phyloP scores from a whole-genome alignment of 1,140 invertebrate species.

The Probaryconus sp. region DNA sequence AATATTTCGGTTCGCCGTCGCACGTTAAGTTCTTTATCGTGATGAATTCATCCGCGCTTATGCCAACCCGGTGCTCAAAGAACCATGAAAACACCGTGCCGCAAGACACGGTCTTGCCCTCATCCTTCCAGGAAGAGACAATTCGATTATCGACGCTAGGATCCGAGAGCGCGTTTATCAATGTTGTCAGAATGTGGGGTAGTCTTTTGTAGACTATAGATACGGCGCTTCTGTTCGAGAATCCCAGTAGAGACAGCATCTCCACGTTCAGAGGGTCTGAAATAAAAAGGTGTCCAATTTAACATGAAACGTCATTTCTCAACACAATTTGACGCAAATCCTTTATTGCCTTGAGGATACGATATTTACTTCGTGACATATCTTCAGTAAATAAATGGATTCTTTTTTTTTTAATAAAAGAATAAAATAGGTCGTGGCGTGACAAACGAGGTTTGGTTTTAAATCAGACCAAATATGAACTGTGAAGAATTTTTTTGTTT shows the following conservation, averaged over 20 bases:
- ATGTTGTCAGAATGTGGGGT: slow-evolving; percentile 65
- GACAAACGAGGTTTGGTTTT: too few relatives aligned
- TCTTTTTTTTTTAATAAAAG: too few relatives aligned
- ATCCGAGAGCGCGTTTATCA: slow-evolving; percentile 68
- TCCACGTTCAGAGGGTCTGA: slow-evolving; percentile 50
- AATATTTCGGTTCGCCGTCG: slow-evolving; percentile 63
- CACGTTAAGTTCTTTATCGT: slow-evolving; percentile 71
- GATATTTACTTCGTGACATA: too few relatives aligned
- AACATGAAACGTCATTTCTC: slow-evolving; percentile 12
- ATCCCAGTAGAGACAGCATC: slow-evolving; percentile 67
- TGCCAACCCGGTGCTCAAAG: slow-evolving; percentile 47
- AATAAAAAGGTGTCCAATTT: slow-evolving; percentile 22
- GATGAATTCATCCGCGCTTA: slow-evolving; percentile 63
- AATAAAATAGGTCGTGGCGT: too few relatives aligned
- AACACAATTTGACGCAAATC: slow-evolving; percentile 21
- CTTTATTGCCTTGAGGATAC: slow-evolving; percentile 1
- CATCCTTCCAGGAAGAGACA: slow-evolving; percentile 16
- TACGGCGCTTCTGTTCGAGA: slow-evolving; percentile 62
- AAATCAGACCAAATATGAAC: too few relatives aligned
- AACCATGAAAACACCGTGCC: slow-evolving; percentile 66
- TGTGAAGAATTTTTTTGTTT: too few relatives aligned
- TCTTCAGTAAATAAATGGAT: too few relatives aligned
- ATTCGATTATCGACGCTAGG: slow-evolving; percentile 55
- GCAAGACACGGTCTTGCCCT: slow-evolving; percentile 52
- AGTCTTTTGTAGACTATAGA: slow-evolving; percentile 63